Evolutionary conservation across 2,888 invertebrate species (phyloP).

Genomic region (Parelbella ahira): DNA sequence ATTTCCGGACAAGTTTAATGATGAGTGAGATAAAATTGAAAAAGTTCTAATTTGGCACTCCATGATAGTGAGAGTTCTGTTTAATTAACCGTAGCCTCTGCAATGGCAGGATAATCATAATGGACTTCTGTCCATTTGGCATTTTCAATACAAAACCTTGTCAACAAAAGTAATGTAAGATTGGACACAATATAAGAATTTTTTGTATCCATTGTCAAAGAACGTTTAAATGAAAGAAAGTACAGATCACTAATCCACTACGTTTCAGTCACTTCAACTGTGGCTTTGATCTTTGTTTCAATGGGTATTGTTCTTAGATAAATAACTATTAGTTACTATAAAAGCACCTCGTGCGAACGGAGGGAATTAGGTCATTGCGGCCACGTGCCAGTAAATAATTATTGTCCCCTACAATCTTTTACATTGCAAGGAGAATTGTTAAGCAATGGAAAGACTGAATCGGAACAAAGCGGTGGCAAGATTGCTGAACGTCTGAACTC

Average conservation of each 20-base stretch:
- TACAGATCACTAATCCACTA: slow-evolving; percentile 1
- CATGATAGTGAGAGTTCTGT: too few species aligned
- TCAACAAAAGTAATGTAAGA: too few species aligned
- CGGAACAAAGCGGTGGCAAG: not conserved
- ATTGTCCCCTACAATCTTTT: slow-evolving; percentile 13
- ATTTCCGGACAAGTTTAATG: too few species aligned
- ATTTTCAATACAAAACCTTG: too few species aligned
- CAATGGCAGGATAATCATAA: too few species aligned
- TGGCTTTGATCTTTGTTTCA: slow-evolving; percentile 11
- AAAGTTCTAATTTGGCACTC: too few species aligned
- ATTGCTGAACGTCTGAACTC: not conserved
- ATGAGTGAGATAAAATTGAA: too few species aligned
- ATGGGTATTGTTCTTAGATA: slow-evolving; percentile 18
- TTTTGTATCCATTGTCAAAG: too few species aligned
- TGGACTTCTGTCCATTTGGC: too few species aligned
- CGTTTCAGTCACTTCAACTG: slow-evolving; percentile 3
- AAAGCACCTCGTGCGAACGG: slow-evolving; percentile 9
- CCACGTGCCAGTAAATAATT: slow-evolving; percentile 13
- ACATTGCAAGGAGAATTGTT: slow-evolving; percentile 4
- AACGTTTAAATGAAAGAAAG: slow-evolving; percentile 5
- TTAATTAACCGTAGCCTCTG: too few species aligned
- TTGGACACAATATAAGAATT: too few species aligned
- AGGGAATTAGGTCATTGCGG: slow-evolving; percentile 14
- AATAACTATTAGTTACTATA: slow-evolving; percentile 20
- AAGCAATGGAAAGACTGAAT: not conserved